Evolutionary conservation across 2,888 invertebrate species (phyloP), one percentile per base, ranked within the genome.

Genomic region (Strigamia crassipes): DNA sequence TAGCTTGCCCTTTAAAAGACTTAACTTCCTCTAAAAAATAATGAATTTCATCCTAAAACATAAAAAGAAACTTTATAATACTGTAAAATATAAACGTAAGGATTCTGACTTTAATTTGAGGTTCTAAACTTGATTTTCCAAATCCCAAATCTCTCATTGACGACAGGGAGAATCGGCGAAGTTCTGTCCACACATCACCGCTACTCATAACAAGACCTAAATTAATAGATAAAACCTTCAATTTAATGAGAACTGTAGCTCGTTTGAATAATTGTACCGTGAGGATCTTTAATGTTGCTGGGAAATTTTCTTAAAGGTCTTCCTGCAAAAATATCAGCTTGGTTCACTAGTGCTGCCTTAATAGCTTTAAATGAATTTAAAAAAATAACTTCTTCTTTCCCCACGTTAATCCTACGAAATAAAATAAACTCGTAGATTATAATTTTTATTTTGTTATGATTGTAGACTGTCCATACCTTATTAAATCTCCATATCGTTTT

Each of bases 121-220:
- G 66, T 27, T 66, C 66, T 27, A 66, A 66, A 27, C 12, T 66
- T 66, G 66, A 27, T 27, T 66, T 66, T 27, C 66, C 66, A 27
- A 66, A 66, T 66, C 66, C 66, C 2, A 66, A 66, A 66, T 66
- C 66, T 3, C 66, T 23, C 23, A 66, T 13, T 66, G 5, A 27
- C 4, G 66, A 66, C 3, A 66, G 15, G 1, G 66, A 66, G 13
- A 27, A 66, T 27, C 66, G 9, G 1, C 66, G 23, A 8, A 66
- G 10, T 23, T 66, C 66, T 13, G 66, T 27, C 66, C 66, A 42
- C 10, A 42, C 12, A 6, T 61, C 61, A 61, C 61, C 61, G 18
- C 23, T 61, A 18, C 61, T 61, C n/a, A 4, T 15, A 2, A 61
- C 2, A 61, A 61, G 6, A 21, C 61, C 61, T 61, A n/a, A n/a